Evolutionary conservation across 2,888 invertebrate species (phyloP), one percentile per base, ranked within the genome.

Genomic region (Octonoba sinensis): DNA sequence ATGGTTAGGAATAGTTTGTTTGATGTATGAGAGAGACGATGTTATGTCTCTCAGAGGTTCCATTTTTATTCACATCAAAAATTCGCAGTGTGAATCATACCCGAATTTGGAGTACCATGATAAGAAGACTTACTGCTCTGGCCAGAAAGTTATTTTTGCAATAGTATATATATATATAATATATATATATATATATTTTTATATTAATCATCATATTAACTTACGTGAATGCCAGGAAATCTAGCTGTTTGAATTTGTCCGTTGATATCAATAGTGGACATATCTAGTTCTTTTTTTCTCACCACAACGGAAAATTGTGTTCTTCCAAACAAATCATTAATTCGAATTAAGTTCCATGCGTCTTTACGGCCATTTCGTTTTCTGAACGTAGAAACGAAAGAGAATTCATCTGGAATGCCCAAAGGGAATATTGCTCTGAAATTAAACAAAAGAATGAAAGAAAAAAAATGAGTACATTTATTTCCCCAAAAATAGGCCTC

Each of bases 401-500:
- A 95, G 89, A 96, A 96, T 87, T 94, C 92, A 65, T 93, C 91
- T 0, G 96, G 95, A 24, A 96, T 88, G 0, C 95, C 95, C 83
- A 91, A 90, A 0, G 95, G 95, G 87, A 96, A 95, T 59, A 95
- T 92, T 74, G 92, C 90, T 84, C 91, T 91, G 84, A 90, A 60
- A 65, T 6, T 36, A 36, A 36, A 36, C 1, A 36, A 1, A 36
- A 36, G 36, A 36, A 71, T 6, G 6, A 6, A 56, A 6, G 0
- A 4, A 49, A 49, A 15, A 15, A 49, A 49, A 15, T 15, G 49
- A 49, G 15, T 49, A 49, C 12, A 49, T 49, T 49, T 15, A 49
- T 15, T 49, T 49, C 12, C 12, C 15, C 49, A 49, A 15, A 49
- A 49, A 49, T 49, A 49, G 15, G 13, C 49, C 15, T 49, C 49